These are phyloP conservation scores for Willisornis vidua DNA, from an alignment of 2,113 vertebrate genomes.

Conservation along the genomic window DNA sequence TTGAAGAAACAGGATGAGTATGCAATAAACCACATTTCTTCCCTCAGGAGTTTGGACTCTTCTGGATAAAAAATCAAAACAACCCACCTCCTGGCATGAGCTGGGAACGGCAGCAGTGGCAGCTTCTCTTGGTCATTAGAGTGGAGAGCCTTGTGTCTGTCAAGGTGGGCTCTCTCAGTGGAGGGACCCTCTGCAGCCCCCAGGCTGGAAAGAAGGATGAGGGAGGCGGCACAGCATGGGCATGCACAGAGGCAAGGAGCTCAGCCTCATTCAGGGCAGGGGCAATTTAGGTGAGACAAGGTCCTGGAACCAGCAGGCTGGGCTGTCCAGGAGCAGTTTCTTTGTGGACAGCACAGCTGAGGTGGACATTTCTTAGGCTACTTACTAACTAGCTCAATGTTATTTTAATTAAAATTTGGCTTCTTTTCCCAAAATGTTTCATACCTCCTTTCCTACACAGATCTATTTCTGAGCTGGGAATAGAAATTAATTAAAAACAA, in stretches of 20 bases:
- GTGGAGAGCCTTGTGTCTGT: neutral
- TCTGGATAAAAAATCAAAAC: neutral
- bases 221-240: neutral
- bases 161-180: neutral
- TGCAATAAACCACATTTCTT: conserved; percentile 10
- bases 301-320: neutral
- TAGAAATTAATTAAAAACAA: neutral
- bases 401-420: neutral
- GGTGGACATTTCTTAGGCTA: neutral
- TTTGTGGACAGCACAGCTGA: neutral
- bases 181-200: neutral
- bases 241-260: rapidly evolving
- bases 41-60: neutral
- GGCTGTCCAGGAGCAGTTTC: neutral
- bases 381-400: neutral
- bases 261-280: neutral
- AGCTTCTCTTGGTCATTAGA: neutral
- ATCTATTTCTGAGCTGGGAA: neutral
- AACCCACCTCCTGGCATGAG: neutral
- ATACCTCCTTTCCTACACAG: neutral
- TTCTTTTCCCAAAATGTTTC: neutral
- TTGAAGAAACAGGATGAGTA: conserved; percentile 16
- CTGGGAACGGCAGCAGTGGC: rapidly evolving
- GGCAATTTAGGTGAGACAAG: neutral
- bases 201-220: neutral